Base-by-base conservation (phyloP, 2,888 invertebrate species). In the Eudemis profundana region DNA sequence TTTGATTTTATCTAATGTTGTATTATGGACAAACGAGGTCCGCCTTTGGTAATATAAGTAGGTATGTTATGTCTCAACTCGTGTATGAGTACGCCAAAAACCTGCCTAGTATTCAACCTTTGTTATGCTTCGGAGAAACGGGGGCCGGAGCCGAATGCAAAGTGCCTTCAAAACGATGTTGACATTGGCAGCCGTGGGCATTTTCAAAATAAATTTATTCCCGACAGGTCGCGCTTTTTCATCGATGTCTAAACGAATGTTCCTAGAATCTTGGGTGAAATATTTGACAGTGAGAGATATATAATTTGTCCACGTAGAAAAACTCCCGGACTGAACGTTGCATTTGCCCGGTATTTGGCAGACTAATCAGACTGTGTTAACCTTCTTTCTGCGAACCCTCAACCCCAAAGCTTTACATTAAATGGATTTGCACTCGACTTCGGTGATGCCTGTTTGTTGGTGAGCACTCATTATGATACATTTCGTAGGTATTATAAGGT, bases 41-140 rank as follows among this genome's bases (percentile, higher is more conserved):
- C 64, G 57, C 36, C 44, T 64, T 50, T 42, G 21, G 33, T 50
- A 27, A 36, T 27, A 57, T 42, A 47, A 17, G 27, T 29, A 27
- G 8, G 17, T 53, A 38, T 53, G 53, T 38, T 50, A 33, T 29
- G 29, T 33, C 10, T 33, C 12, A 59, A 14, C 19, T 36, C 8
- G 23, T 29, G 36, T 57, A 44, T 29, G 50, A 57, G 14, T 47
- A 57, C 23, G 60, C 38, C 61, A 42, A 57, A 65, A 51, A 40
- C 53, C 62, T 67, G 57, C 53, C 63, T 67, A 57, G 57, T 54
- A 66, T 57, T 51, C 57, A 47, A 44, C 29, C 56, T 84, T 85
- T 87, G 85, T 87, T 83, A 82, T 73, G 77, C 77, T 89, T 87
- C 87, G 79, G 62, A 77, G 87, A 87, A 87, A 70, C 78, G 72